Evolutionary conservation across 2,113 vertebrate species (phyloP).

Genomic region (Sciurus niger): DNA sequence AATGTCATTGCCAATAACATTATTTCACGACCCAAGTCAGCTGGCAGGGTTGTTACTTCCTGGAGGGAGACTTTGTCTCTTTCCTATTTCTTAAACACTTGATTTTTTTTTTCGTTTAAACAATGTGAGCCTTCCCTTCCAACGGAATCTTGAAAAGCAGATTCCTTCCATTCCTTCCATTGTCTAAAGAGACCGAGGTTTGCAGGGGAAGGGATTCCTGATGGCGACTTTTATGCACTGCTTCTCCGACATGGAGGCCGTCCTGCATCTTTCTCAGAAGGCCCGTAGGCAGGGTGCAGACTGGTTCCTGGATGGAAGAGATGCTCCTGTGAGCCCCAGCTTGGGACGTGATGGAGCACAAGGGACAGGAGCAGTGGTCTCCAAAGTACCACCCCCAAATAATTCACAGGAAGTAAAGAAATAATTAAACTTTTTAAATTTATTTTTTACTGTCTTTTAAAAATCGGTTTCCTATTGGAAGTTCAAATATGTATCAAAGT

Average conservation of each 20-base stretch:
- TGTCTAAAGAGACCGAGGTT: background rate
- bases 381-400: background rate
- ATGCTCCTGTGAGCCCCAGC: fast-evolving
- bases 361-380: background rate
- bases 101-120: background rate
- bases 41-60: conserved; percentile 57
- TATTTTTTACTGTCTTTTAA: background rate
- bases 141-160: conserved; percentile 29
- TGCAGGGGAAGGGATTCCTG: background rate
- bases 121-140: conserved; percentile 4
- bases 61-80: conserved; percentile 59
- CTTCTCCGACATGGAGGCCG: background rate
- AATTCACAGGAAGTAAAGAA: background rate
- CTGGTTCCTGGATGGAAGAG: background rate
- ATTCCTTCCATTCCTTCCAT: background rate
- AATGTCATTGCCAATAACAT: conserved; percentile 51
- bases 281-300: background rate
- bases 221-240: background rate
- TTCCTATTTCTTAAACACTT: conserved; percentile 56
- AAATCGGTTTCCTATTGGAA: conserved; percentile 48
- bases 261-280: background rate
- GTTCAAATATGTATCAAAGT: background rate
- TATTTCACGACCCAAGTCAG: conserved; percentile 48
- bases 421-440: background rate
- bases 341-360: background rate